phyloP scores from a whole-genome alignment of 2,888 invertebrate genomes.

The Metacarcinus magister region DNA sequence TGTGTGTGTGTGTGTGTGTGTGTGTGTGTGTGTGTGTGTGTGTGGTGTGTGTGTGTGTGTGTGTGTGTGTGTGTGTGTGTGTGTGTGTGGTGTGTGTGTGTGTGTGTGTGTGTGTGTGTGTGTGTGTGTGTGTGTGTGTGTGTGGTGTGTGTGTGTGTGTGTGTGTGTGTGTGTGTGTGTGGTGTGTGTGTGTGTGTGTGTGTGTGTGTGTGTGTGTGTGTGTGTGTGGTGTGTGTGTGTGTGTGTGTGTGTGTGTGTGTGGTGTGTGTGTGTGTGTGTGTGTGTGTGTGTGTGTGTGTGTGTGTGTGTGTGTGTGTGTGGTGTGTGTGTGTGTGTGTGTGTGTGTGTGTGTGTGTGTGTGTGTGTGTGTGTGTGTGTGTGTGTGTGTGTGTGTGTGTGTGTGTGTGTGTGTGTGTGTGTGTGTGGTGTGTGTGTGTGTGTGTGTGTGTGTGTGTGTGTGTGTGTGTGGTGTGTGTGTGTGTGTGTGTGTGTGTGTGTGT shows the following conservation, averaged over 20 bases:
- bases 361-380: neutral
- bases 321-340: neutral
- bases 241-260: neutral
- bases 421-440: slow-evolving; percentile 65
- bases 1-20: neutral
- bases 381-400: neutral
- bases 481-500: slow-evolving; percentile 65
- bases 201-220: neutral
- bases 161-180: neutral
- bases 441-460: slow-evolving; percentile 65
- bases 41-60: neutral
- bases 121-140: neutral
- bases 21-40: neutral
- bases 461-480: slow-evolving; percentile 56
- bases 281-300: neutral
- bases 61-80: neutral
- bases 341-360: neutral
- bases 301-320: neutral
- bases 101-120: neutral
- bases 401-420: neutral
- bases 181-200: neutral
- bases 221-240: neutral
- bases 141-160: neutral
- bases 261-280: neutral
- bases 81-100: neutral